phyloP scores from a whole-genome alignment of 2,888 invertebrate species.

The Alentia gelatinosa region DNA sequence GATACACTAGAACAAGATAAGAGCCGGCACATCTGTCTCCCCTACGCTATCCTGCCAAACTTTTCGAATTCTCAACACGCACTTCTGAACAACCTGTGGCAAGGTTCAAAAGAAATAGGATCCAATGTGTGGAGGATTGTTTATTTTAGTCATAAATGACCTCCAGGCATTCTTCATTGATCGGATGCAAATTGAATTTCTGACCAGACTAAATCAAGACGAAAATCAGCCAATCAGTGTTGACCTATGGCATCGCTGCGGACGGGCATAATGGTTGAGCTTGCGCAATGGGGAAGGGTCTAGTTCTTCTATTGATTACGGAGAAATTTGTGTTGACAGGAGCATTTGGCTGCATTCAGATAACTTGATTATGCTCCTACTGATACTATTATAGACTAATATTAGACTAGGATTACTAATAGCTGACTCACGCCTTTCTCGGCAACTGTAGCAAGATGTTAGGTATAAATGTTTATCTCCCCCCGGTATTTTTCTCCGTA shows the following conservation, averaged over 20 bases:
- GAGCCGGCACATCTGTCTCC: too few species aligned
- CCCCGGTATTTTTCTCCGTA: too few species aligned
- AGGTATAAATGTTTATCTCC: too few species aligned
- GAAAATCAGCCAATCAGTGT: not conserved
- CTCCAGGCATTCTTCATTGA: not conserved
- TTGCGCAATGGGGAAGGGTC: not conserved
- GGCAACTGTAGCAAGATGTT: too few species aligned
- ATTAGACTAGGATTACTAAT: too few species aligned
- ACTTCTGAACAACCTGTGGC: not conserved
- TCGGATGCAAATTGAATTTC: not conserved
- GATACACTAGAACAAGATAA: not conserved
- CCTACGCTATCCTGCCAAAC: too few species aligned
- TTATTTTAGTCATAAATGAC: not conserved
- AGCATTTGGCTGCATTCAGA: not conserved
- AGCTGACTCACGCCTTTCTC: too few species aligned
- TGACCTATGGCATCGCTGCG: not conserved
- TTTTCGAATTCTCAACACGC: not conserved
- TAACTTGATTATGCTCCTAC: not conserved
- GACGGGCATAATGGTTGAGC: not conserved
- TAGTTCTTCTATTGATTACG: not conserved
- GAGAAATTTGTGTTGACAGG: not conserved
- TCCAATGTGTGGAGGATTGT: not conserved
- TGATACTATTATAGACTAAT: too few species aligned
- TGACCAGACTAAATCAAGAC: not conserved
- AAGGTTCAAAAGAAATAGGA: not conserved